Evolutionary conservation across 1,140 invertebrate species (phyloP).

Genomic region (Wiebesia pumilae): DNA sequence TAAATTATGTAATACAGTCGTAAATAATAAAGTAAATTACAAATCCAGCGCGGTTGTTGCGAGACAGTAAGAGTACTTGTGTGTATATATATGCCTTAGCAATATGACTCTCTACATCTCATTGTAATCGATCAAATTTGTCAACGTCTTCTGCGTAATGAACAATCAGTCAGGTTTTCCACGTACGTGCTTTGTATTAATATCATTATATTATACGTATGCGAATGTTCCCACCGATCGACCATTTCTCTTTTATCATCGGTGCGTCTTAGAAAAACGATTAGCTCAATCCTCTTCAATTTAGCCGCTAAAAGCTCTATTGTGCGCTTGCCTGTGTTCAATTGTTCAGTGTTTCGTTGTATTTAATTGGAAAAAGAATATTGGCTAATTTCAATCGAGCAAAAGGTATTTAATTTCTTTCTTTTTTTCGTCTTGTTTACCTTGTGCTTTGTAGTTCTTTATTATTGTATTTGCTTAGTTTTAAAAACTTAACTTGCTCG

Average conservation of each 20-base stretch:
- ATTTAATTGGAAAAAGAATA: not conserved
- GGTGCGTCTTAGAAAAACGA: slow-evolving; percentile 19
- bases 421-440: not conserved
- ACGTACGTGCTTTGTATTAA: slow-evolving; percentile 41
- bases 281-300: not conserved
- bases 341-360: not conserved
- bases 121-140: slow-evolving; percentile 40
- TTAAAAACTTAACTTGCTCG: not conserved
- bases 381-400: not conserved
- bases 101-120: no score
- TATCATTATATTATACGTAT: slow-evolving; percentile 25
- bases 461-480: not conserved
- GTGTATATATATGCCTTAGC: no score
- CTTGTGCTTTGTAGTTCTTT: not conserved
- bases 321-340: not conserved
- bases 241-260: slow-evolving; percentile 4
- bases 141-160: slow-evolving; percentile 52
- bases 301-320: not conserved
- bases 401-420: not conserved
- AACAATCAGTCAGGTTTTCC: slow-evolving; percentile 49
- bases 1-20: no score
- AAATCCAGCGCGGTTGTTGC: no score
- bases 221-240: not conserved
- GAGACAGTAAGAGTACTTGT: no score
- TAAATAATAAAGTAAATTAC: no score